Conservation (phyloP, 2,113 vertebrate genomes). For the Oxyruncus cristatus region DNA sequence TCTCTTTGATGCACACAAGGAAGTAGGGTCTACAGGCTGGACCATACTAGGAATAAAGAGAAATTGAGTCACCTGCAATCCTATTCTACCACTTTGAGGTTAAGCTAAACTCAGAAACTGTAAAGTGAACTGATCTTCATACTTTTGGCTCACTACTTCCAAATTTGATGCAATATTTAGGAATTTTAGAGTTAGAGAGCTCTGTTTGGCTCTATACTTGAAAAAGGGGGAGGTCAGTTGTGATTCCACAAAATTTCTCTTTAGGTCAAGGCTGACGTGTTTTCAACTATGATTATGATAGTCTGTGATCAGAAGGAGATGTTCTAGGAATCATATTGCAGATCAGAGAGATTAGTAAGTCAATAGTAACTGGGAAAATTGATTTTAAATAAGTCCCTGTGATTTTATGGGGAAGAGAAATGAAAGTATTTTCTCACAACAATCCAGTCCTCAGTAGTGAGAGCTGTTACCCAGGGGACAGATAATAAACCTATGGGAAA, state of each 20-base stretch:
- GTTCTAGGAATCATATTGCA: background rate
- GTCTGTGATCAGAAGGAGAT: background rate
- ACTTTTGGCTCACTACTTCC: background rate
- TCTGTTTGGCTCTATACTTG: background rate
- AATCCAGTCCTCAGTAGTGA: background rate
- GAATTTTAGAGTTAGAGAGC: background rate
- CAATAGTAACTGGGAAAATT: background rate
- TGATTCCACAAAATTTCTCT: background rate
- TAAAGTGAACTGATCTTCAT: background rate
- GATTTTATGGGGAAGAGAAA: background rate
- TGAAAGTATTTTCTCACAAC: fast-evolving
- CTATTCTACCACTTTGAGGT: background rate
- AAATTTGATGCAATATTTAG: background rate
- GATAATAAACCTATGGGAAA: background rate
- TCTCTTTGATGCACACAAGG: background rate
- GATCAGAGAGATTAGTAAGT: background rate
- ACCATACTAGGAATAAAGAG: background rate
- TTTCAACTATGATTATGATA: background rate
- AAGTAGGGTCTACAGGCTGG: background rate
- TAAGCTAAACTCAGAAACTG: background rate
- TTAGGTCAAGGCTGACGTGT: background rate
- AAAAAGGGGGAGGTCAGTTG: background rate
- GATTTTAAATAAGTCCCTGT: background rate
- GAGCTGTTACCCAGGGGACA: background rate
- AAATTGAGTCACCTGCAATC: background rate